These are phyloP conservation scores for Cochlearius cochlearius DNA, from an alignment of 2,113 vertebrate genomes.

Conservation along the genomic window DNA sequence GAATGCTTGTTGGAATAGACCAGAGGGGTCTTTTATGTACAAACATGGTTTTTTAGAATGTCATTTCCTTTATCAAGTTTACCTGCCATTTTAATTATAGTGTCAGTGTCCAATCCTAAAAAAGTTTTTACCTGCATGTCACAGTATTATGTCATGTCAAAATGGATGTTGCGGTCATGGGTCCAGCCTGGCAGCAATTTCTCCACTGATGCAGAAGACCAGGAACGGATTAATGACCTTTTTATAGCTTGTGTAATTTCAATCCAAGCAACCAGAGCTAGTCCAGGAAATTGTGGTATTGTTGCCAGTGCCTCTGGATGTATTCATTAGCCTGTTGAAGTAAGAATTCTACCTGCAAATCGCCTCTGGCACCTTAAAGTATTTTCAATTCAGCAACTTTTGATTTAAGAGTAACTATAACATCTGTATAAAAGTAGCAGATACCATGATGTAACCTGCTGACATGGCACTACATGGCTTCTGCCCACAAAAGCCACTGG, in stretches of 20 bases:
- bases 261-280: neutral
- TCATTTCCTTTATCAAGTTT: neutral
- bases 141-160: neutral
- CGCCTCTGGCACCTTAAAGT: neutral
- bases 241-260: neutral
- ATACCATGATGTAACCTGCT: neutral
- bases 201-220: neutral
- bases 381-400: neutral
- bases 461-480: fast-evolving
- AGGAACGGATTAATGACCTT: neutral
- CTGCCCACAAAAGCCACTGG: neutral
- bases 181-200: neutral
- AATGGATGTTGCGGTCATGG: neutral
- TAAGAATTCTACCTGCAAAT: neutral
- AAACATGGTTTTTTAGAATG: neutral
- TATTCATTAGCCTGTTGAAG: neutral
- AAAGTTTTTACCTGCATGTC: neutral
- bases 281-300: neutral
- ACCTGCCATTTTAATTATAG: neutral
- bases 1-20: neutral
- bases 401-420: neutral
- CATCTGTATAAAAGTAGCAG: neutral
- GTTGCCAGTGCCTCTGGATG: neutral
- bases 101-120: neutral
- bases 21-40: neutral